Conservation (phyloP, 2,888 invertebrate genomes). For the Mimachlamys varia region DNA sequence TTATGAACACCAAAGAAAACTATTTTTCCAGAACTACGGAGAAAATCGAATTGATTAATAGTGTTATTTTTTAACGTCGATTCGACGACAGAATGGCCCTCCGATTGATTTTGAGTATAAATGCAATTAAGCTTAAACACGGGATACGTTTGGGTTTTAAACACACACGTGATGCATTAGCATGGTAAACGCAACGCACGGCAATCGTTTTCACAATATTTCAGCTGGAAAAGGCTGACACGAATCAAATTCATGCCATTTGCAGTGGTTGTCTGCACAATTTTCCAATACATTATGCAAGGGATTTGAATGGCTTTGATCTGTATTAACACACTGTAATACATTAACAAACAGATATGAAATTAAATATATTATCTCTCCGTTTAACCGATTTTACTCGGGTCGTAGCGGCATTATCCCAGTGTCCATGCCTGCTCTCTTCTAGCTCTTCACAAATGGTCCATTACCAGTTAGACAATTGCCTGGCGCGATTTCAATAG, state of each 20-base stretch:
- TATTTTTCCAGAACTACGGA: neutral
- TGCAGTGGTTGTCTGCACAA: slow-evolving; percentile 8
- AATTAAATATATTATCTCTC: slow-evolving; percentile 31
- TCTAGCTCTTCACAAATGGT: neutral
- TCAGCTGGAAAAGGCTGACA: neutral
- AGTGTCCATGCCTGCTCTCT: neutral
- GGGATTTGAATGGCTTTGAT: neutral
- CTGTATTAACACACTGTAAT: neutral
- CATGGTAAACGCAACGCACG: neutral
- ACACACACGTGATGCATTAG: neutral
- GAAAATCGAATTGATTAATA: neutral
- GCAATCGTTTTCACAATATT: neutral
- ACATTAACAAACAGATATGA: slow-evolving; percentile 7
- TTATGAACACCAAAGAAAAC: slow-evolving; percentile 27
- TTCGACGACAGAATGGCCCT: neutral
- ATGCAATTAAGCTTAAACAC: neutral
- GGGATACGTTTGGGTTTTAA: neutral
- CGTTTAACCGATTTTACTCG: neutral
- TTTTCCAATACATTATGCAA: slow-evolving; percentile 12
- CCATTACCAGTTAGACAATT: neutral
- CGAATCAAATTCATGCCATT: neutral
- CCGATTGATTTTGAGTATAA: neutral
- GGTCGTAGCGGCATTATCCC: neutral
- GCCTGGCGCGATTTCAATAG: neutral
- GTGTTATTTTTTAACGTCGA: neutral